Conservation (phyloP, 2,888 invertebrate species). For the Tinea trinotella region DNA sequence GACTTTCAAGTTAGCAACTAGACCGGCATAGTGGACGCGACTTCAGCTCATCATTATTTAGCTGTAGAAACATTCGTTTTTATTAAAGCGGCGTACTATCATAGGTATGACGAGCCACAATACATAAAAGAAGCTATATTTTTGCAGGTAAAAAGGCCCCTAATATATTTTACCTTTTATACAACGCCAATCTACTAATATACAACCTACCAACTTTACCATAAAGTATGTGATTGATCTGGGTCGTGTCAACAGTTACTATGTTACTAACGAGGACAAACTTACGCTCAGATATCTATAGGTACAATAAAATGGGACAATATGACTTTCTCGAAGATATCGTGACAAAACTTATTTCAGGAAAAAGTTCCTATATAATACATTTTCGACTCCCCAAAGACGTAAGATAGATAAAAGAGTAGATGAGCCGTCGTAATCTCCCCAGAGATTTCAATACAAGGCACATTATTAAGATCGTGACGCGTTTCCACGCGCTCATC, state of each 20-base stretch:
- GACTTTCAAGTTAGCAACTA: too few species aligned
- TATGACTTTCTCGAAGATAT: background rate
- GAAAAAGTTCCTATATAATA: background rate
- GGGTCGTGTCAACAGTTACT: background rate
- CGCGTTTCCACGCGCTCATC: background rate
- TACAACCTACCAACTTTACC: background rate
- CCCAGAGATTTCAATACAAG: slow-evolving; percentile 7
- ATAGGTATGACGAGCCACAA: too few species aligned
- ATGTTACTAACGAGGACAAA: background rate
- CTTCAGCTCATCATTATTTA: too few species aligned
- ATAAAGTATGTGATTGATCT: background rate
- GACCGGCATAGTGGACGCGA: too few species aligned
- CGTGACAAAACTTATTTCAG: slow-evolving; percentile 1
- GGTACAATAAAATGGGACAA: background rate
- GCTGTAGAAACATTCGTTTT: too few species aligned
- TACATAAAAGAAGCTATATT: too few species aligned
- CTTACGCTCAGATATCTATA: background rate
- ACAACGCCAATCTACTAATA: background rate
- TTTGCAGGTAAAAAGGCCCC: too few species aligned
- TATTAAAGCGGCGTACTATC: too few species aligned
- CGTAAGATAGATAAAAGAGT: background rate
- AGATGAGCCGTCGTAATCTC: slow-evolving; percentile 1
- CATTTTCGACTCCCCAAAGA: background rate
- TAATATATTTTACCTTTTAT: too few species aligned
- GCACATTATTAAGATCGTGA: slow-evolving; percentile 1